phyloP scores from a whole-genome alignment of 2,113 vertebrate genomes.

The Onychostoma macrolepis region DNA sequence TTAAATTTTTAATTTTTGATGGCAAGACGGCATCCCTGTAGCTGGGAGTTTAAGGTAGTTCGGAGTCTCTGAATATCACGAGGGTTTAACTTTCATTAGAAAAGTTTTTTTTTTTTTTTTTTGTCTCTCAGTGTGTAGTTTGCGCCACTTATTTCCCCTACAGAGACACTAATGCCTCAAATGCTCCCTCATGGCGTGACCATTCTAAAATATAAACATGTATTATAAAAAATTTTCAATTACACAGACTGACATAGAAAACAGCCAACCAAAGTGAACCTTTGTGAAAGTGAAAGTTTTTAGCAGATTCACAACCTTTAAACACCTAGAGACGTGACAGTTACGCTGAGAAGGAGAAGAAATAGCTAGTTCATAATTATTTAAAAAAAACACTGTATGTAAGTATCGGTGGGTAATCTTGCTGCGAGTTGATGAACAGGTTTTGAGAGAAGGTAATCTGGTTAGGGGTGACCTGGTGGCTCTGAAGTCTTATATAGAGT shows the following conservation, averaged over 20 bases:
- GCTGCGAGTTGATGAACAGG: slow-evolving; percentile 14
- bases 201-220: neutral
- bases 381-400: neutral
- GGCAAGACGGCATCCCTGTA: neutral
- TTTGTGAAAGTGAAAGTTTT: neutral
- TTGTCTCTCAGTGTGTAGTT: neutral
- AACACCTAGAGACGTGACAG: neutral
- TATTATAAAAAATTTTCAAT: neutral
- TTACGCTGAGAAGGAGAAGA: neutral
- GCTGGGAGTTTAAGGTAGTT: neutral
- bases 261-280: neutral
- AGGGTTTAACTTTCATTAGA: neutral
- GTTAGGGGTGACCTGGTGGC: slow-evolving; percentile 56
- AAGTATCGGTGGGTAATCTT: slow-evolving; percentile 23
- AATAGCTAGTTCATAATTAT: neutral
- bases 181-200: no score
- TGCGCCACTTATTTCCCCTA: no score
- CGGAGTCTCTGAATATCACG: neutral
- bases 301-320: neutral
- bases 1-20: neutral
- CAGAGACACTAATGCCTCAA: neutral
- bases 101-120: neutral
- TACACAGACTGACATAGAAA: neutral
- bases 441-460: slow-evolving; percentile 53
- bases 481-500: slow-evolving; percentile 53